Evolutionary conservation across 2,888 invertebrate genomes (phyloP).

Genomic region (Temnothorax unifasciatus): DNA sequence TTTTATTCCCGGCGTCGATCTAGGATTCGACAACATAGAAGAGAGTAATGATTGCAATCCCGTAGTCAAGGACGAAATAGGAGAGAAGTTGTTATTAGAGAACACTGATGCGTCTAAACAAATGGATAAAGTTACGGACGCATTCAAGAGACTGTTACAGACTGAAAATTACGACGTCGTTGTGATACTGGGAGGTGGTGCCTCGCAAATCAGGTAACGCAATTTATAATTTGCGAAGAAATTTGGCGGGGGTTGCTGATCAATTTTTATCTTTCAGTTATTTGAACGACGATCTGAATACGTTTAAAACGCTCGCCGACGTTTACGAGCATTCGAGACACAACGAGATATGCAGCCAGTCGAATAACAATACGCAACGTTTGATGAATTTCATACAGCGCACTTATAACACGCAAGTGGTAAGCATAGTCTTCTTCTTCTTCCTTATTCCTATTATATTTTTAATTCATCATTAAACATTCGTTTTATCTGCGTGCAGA

Average conservation of each 20-base stretch:
- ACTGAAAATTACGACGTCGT: constrained; percentile 91
- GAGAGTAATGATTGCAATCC: constrained; percentile 85
- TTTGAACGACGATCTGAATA: constrained; percentile 87
- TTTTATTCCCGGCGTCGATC: constrained; percentile 91
- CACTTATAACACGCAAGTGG: constrained; percentile 89
- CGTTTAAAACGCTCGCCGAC: constrained; percentile 78
- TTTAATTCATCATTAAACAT: neutral
- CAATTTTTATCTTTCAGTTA: constrained; percentile 84
- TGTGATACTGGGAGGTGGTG: constrained; percentile 92
- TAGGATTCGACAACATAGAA: constrained; percentile 87
- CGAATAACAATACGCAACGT: constrained; percentile 75
- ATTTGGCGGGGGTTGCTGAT: neutral
- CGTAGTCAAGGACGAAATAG: constrained; percentile 89
- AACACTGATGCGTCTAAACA: constrained; percentile 86
- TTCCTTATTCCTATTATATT: neutral
- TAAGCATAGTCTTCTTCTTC: constrained; percentile 69
- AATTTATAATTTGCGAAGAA: constrained; percentile 23
- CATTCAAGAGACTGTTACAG: constrained; percentile 90
- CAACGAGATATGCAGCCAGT: constrained; percentile 76
- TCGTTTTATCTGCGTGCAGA: constrained; percentile 64
- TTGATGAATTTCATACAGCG: constrained; percentile 87
- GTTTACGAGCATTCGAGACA: constrained; percentile 87
- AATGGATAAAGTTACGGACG: constrained; percentile 87
- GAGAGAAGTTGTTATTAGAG: constrained; percentile 88
- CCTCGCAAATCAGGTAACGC: constrained; percentile 88